Conservation (phyloP, 2,797 vertebrate genomes). For the Acanthornis magna region DNA sequence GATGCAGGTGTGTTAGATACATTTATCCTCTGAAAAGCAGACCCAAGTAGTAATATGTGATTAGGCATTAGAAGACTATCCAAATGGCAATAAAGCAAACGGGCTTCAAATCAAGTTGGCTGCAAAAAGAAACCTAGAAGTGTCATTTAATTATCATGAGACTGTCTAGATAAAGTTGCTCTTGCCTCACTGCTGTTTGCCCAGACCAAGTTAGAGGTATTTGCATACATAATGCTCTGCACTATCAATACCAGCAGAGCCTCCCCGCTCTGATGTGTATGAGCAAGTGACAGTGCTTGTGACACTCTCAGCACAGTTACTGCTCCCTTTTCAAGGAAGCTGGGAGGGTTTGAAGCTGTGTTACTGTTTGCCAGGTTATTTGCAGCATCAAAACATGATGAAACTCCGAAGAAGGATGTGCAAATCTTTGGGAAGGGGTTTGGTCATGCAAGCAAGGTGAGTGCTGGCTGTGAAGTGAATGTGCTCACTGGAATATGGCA, state of each 20-base stretch:
- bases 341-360: not conserved
- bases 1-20: not conserved
- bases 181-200: not conserved
- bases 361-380: not conserved
- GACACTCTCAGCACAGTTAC: not conserved
- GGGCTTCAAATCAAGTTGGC: not conserved
- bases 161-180: not conserved
- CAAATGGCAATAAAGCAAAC: not conserved
- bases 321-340: not conserved
- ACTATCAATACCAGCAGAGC: not conserved
- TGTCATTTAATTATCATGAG: not conserved
- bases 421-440: not conserved
- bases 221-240: not conserved
- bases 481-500: not conserved
- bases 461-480: not conserved
- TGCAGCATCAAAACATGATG: not conserved
- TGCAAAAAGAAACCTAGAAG: not conserved
- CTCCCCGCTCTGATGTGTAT: fast-evolving
- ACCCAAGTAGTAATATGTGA: not conserved
- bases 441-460: fast-evolving
- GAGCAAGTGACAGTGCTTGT: not conserved
- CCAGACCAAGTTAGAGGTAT: not conserved
- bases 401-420: not conserved
- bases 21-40: not conserved
- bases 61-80: not conserved